These are phyloP conservation scores for Octopus sinensis DNA, from an alignment of 1,140 invertebrate species.

Conservation along the genomic window DNA sequence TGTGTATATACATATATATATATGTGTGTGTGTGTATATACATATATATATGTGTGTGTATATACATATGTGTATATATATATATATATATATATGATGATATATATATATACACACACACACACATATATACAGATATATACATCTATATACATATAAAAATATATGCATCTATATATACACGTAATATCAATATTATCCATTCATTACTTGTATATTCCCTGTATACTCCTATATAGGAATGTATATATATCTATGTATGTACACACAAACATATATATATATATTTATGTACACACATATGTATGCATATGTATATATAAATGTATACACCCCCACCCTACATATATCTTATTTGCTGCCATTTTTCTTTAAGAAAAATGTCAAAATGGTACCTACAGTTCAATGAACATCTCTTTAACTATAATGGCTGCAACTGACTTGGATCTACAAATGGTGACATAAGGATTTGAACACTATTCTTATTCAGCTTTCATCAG, in stretches of 20 bases:
- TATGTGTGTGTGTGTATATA: not conserved
- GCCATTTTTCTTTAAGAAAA: too few species aligned
- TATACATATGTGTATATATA: not conserved
- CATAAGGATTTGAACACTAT: too few species aligned
- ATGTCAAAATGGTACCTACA: too few species aligned
- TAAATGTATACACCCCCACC: not conserved
- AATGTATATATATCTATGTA: not conserved
- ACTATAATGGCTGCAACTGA: too few species aligned
- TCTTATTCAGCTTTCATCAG: too few species aligned
- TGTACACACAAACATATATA: not conserved
- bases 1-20: not conserved
- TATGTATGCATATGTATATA: not conserved
- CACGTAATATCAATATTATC: not conserved
- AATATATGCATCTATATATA: not conserved
- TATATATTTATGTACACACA: not conserved
- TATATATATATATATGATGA: not conserved
- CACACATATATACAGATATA: too few species aligned
- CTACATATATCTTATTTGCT: too few species aligned
- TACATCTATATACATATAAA: not conserved
- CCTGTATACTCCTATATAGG: not conserved
- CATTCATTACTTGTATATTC: not conserved
- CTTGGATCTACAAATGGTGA: too few species aligned
- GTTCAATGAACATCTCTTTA: too few species aligned
- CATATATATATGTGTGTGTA: not conserved
- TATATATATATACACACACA: too few species aligned